Percentiles rank a stretch among this genome's conserved stretches.
Conservation (phyloP, 2,888 invertebrate genomes). For the Cheiracanthium punctorium region DNA sequence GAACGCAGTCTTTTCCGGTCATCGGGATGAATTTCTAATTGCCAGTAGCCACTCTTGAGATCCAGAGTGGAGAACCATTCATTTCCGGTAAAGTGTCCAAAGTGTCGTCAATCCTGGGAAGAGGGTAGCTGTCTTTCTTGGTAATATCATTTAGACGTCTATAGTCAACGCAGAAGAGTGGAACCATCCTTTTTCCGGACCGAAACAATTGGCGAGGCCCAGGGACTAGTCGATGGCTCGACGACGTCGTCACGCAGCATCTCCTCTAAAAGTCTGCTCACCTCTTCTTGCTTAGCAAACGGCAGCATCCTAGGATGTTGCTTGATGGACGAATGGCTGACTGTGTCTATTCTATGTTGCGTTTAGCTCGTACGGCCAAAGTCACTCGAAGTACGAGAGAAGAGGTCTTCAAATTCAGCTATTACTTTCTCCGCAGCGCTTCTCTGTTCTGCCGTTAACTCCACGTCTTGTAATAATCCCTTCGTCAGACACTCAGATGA, state of each 20-base stretch:
- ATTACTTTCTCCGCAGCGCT: too few relatives aligned
- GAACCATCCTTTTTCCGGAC: slow-evolving; percentile 74
- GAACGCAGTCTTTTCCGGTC: background rate
- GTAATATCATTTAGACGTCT: slow-evolving; percentile 72
- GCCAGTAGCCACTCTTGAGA: too few relatives aligned
- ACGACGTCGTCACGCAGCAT: background rate
- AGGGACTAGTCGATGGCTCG: slow-evolving; percentile 72
- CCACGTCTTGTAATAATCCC: too few relatives aligned
- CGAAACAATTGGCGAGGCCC: slow-evolving; percentile 75
- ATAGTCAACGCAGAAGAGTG: slow-evolving; percentile 73
- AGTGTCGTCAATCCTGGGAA: slow-evolving; percentile 67
- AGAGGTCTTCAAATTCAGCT: too few relatives aligned
- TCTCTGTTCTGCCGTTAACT: too few relatives aligned
- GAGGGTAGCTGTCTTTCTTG: slow-evolving; percentile 67
- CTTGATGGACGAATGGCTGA: background rate
- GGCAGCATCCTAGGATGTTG: slow-evolving; percentile 7
- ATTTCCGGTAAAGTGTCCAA: slow-evolving; percentile 45
- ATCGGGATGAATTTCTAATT: background rate
- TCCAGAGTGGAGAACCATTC: too few relatives aligned
- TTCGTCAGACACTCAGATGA: too few relatives aligned
- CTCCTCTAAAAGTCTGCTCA: background rate
- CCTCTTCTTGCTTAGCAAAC: background rate
- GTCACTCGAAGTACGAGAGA: too few relatives aligned
- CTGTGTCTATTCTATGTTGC: background rate
- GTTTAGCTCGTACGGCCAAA: too few relatives aligned